Conservation (phyloP, 1,140 invertebrate species). For the Intoshia linei region DNA sequence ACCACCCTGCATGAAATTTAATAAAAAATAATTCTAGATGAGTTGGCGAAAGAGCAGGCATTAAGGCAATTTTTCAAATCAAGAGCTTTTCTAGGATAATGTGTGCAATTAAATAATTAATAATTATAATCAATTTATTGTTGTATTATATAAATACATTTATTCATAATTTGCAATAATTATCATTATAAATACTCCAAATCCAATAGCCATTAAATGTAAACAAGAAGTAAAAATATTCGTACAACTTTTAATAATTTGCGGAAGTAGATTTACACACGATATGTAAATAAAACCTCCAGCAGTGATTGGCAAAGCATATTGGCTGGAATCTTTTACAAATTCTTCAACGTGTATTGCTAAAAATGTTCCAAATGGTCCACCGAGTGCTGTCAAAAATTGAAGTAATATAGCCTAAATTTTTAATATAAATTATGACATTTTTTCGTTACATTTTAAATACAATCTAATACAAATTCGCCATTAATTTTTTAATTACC, state of each 20-base stretch:
- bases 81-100: no score
- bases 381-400: constrained; percentile 61
- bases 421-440: neutral
- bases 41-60: no score
- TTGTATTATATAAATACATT: constrained; percentile 8
- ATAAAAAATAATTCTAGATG: no score
- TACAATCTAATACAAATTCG: neutral
- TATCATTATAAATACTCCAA: constrained; percentile 64
- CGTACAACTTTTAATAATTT: neutral
- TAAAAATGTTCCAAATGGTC: constrained; percentile 50
- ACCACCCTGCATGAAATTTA: no score
- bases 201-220: constrained; percentile 44
- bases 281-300: constrained; percentile 93
- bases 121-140: neutral
- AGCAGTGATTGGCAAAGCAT: constrained; percentile 72
- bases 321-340: constrained; percentile 35
- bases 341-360: constrained; percentile 39
- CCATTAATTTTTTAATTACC: no score
- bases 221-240: constrained; percentile 28
- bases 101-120: no score
- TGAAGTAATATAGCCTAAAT: constrained; percentile 53
- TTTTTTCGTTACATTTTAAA: neutral
- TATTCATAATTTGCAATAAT: constrained; percentile 52
- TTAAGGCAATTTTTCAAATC: no score
- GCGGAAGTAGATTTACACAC: constrained; percentile 58